Conservation (phyloP, 92 coral and sea anemone species). For the Actinostola sp. region DNA sequence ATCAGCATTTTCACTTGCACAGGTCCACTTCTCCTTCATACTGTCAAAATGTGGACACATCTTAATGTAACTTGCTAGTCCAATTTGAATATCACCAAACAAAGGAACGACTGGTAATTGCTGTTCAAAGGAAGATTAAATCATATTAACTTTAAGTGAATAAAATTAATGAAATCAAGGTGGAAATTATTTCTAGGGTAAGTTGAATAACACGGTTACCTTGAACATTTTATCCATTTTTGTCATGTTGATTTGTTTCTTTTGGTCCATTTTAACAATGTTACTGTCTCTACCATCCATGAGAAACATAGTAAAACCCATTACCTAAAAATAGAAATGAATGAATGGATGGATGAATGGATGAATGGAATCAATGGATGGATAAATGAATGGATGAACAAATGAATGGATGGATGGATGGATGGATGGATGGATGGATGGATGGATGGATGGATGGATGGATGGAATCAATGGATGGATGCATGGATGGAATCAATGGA, state of each 20-base stretch:
- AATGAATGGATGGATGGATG: too few relatives aligned
- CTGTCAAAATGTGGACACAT: constrained; percentile 93
- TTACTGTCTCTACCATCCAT: constrained; percentile 90
- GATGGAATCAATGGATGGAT: too few relatives aligned
- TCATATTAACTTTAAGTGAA: too few relatives aligned
- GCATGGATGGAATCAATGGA: too few relatives aligned
- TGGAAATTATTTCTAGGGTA: background rate
- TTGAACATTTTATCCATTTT: constrained; percentile 97
- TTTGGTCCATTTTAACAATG: constrained; percentile 90
- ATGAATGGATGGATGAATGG: background rate
- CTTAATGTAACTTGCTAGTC: constrained; percentile 88
- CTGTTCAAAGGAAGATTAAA: constrained; percentile 49
- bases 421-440: too few relatives aligned
- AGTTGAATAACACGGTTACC: constrained; percentile 59
- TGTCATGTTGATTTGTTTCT: constrained; percentile 79
- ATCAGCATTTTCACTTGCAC: constrained; percentile 88
- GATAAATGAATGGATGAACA: too few relatives aligned
- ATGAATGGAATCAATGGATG: too few relatives aligned
- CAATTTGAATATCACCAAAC: constrained; percentile 98
- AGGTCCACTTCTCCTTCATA: constrained; percentile 91
- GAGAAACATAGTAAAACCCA: constrained; percentile 86
- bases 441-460: too few relatives aligned
- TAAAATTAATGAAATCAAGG: background rate
- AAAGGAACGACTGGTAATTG: constrained; percentile 98
- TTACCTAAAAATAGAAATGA: constrained; percentile 61